These are phyloP conservation scores for Selene dorsalis DNA, from an alignment of 2,797 vertebrate genomes.

Conservation along the genomic window DNA sequence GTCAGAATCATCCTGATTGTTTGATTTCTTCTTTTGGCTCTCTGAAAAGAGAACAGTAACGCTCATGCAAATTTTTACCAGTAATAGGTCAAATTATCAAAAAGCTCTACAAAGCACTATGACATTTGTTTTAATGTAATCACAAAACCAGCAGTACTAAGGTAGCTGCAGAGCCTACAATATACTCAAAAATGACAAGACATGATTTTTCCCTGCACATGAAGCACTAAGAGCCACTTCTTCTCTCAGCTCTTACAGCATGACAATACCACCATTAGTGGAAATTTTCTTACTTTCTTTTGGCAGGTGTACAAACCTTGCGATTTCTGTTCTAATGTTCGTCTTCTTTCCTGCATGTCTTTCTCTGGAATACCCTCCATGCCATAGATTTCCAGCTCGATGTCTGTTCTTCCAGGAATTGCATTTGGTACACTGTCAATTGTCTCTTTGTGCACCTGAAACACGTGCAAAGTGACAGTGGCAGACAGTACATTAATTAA, in stretches of 20 bases:
- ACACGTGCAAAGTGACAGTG: conserved; percentile 15
- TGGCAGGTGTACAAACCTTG: conserved; percentile 85
- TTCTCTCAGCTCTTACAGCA: too few relatives aligned
- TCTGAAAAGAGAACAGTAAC: conserved; percentile 75
- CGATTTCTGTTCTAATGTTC: conserved; percentile 96
- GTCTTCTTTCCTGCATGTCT: conserved; percentile 96
- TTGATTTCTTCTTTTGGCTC: conserved; percentile 94
- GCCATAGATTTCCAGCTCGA: conserved; percentile 98
- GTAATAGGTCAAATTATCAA: not conserved
- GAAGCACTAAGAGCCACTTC: too few relatives aligned
- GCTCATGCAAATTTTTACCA: not conserved
- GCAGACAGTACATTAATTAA: not conserved
- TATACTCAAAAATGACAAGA: too few relatives aligned
- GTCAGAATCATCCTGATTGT: conserved; percentile 94
- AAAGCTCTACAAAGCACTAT: not conserved
- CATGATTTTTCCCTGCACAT: too few relatives aligned
- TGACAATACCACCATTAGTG: not conserved
- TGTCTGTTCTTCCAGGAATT: conserved; percentile 96
- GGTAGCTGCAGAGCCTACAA: too few relatives aligned
- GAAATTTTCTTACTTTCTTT: not conserved
- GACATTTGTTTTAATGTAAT: not conserved
- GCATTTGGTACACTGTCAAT: conserved; percentile 99
- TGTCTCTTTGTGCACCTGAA: conserved; percentile 98
- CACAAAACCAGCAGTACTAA: too few relatives aligned
- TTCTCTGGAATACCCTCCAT: conserved; percentile 99